Evolutionary conservation across 2,888 invertebrate species (phyloP).

Genomic region (Dolichopus griseipennis): DNA sequence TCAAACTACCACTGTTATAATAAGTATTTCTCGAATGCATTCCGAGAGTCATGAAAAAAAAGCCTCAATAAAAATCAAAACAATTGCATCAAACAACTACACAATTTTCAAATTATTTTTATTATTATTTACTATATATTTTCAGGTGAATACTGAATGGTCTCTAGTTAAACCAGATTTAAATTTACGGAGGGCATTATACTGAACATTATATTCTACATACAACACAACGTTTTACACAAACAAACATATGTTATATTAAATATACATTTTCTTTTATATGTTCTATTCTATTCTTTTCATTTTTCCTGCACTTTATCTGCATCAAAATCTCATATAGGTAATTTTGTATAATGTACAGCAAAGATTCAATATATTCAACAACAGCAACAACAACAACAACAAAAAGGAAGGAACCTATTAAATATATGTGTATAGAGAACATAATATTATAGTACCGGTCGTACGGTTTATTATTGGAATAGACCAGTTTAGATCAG

Average conservation of each 20-base stretch:
- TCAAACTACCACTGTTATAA: too few species aligned
- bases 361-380: too few species aligned
- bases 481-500: too few species aligned
- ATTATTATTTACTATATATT: slow-evolving; percentile 1
- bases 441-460: neutral
- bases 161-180: neutral
- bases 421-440: neutral
- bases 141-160: neutral
- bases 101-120: neutral
- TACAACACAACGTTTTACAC: too few species aligned
- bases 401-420: neutral
- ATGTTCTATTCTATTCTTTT: neutral
- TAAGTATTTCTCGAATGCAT: too few species aligned
- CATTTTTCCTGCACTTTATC: too few species aligned
- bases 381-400: too few species aligned
- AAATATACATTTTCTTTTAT: neutral
- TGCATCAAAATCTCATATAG: too few species aligned
- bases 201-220: neutral
- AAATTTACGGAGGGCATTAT: neutral
- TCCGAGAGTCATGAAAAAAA: neutral
- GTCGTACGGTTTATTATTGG: neutral
- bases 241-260: neutral
- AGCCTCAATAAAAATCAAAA: neutral
- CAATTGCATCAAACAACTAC: neutral
- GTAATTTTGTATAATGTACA: too few species aligned